Conservation (phyloP, 2,113 vertebrate species). For the Sakesphorus luctuosus region DNA sequence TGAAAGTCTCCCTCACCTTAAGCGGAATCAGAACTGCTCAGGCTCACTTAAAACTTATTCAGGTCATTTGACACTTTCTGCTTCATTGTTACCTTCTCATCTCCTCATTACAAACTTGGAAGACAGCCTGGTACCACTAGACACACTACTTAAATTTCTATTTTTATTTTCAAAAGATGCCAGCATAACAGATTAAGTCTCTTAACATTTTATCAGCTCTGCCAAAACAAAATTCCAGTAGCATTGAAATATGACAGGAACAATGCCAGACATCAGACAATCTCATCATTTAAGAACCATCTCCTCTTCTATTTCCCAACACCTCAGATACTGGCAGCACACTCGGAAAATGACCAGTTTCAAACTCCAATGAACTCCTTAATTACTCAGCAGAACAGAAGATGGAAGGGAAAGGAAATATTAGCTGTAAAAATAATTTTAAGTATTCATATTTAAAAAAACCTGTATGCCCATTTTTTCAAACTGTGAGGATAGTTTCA, state of each 20-base stretch:
- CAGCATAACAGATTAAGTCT: neutral
- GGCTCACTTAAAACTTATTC: neutral
- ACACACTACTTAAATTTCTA: neutral
- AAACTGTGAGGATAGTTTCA: neutral
- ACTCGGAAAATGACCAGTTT: neutral
- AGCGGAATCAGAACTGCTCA: neutral
- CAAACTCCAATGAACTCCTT: neutral
- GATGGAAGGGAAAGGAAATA: neutral
- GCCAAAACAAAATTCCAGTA: neutral
- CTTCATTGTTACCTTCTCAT: neutral
- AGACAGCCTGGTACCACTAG: constrained; percentile 3
- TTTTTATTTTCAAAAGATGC: constrained; percentile 34
- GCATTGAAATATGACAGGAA: constrained; percentile 9
- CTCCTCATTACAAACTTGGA: constrained; percentile 6
- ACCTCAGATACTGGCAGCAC: neutral
- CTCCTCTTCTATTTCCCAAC: neutral
- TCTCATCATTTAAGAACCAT: neutral
- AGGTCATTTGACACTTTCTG: neutral
- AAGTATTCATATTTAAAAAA: neutral
- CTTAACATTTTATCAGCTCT: neutral
- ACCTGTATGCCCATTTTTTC: neutral
- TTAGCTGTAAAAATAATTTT: neutral
- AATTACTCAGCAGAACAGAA: neutral
- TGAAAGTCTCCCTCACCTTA: neutral
- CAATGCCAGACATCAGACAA: neutral